Evolutionary conservation across 2,888 invertebrate genomes (phyloP).

Genomic region (Pelosia muscerda): DNA sequence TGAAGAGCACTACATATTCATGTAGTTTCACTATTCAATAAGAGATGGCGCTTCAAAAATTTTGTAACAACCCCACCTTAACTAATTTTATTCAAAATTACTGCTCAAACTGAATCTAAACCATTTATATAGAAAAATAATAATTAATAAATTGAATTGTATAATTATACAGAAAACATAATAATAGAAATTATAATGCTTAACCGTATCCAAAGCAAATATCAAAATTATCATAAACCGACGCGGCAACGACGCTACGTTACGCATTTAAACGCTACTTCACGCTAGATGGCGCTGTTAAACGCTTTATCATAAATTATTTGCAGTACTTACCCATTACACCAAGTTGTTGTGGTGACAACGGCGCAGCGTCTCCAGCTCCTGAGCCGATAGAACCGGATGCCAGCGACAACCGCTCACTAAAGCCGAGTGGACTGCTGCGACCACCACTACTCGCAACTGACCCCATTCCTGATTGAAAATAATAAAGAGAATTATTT

Average conservation of each 20-base stretch:
- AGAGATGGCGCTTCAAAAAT: conserved; percentile 62
- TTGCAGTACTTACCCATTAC: conserved; percentile 92
- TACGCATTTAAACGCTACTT: conserved; percentile 50
- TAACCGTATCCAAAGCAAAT: not conserved
- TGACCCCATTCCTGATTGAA: conserved; percentile 85
- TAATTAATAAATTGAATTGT: too few relatives aligned
- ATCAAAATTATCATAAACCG: not conserved
- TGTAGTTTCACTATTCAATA: conserved; percentile 60
- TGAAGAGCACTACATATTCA: not conserved
- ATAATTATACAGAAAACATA: too few relatives aligned
- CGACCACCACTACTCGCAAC: conserved; percentile 90
- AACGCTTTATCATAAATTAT: not conserved
- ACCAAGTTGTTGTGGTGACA: conserved; percentile 95
- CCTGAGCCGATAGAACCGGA: conserved; percentile 89
- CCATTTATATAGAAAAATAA: too few relatives aligned
- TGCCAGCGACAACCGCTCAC: conserved; percentile 89
- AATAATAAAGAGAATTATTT: conserved; percentile 9
- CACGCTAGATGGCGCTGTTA: conserved; percentile 71
- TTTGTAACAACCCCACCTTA: conserved; percentile 17
- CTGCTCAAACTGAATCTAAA: too few relatives aligned
- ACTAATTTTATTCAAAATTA: too few relatives aligned
- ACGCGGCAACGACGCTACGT: too few relatives aligned
- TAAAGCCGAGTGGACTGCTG: conserved; percentile 87
- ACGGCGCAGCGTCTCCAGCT: conserved; percentile 87
- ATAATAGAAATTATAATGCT: too few relatives aligned